Conservation (phyloP, 2,113 vertebrate genomes). For the Corythoichthys haematopterus region DNA sequence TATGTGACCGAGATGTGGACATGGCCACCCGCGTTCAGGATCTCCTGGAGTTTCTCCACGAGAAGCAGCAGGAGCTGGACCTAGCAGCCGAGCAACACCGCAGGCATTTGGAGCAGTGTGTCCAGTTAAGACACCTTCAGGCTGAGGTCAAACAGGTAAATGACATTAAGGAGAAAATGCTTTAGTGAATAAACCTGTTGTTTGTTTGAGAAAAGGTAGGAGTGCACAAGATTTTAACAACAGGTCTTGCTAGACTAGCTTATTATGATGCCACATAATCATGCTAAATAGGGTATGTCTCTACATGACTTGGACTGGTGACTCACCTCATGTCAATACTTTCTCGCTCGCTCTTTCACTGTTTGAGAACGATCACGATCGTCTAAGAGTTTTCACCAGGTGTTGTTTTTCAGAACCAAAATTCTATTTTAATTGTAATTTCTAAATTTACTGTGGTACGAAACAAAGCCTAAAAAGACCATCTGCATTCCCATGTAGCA, state of each 20-base stretch:
- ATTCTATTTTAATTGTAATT: too few species aligned
- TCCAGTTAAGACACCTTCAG: conserved; percentile 94
- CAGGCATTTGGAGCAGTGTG: conserved; percentile 93
- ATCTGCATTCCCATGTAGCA: neutral
- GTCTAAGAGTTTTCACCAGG: too few species aligned
- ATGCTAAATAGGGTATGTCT: conserved; percentile 36
- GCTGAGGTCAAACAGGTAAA: conserved; percentile 94
- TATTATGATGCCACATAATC: conserved; percentile 5
- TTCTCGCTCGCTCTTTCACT: neutral
- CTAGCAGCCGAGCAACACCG: conserved; percentile 88
- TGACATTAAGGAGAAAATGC: too few species aligned
- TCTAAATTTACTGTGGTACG: neutral
- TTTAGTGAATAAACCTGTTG: too few species aligned
- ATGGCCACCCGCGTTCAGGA: conserved; percentile 96
- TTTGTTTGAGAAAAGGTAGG: neutral
- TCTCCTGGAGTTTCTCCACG: conserved; percentile 92
- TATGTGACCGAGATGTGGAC: conserved; percentile 93
- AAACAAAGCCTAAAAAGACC: neutral
- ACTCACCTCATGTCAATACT: conserved; percentile 48
- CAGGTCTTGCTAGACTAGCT: neutral
- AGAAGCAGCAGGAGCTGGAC: conserved; percentile 97
- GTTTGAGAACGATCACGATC: too few species aligned
- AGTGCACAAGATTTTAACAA: neutral
- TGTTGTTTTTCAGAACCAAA: too few species aligned
- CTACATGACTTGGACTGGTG: conserved; percentile 41